Base-by-base conservation (phyloP, 1,140 invertebrate genomes). In the Grapholita molesta region DNA sequence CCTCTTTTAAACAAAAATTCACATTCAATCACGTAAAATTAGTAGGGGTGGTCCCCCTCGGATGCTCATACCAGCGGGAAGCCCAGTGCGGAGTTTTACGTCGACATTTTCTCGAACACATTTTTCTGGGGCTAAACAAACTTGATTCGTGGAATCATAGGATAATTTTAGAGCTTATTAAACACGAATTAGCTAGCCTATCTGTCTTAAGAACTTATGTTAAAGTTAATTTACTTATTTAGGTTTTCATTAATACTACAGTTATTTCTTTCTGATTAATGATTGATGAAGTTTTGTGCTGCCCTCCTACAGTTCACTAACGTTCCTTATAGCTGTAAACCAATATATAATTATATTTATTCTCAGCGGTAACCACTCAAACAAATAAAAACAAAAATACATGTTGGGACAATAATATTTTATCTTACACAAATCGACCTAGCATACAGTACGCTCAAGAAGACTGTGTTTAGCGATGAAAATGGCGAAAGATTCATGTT, bases 1-100 rank as follows among this genome's bases (percentile, higher is more conserved):
- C 79, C 80, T 79, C 76, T 76, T 81, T 75, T 84, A 83, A 81
- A 87, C 82, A 84, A 79, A 87, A 83, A 88, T 85, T 82, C 79
- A 78, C 84, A 82, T 82, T 86, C 80, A 84, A 89, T 89, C 85
- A 86, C 84, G 78, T 83, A 84, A 84, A 84, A 80, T 77, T 78
- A 79, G 79, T 75, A 78, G 73, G 70, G 68, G 73, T 66, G 42
- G 30, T 69, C 72, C 64, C 67, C 72, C 71, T 53, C 71, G 64
- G 71, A 72, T 74, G 75, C 73, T 74, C 71, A 73, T 68, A 71
- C 69, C 70, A 64, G 55, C 24, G 25, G 55, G 64, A 21, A 33
- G 33, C 2, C 21, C 30, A 78, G 74, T 70, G 75, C 66, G 70
- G 30, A 69, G 11, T 30, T 32, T 61, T 25, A 8, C 24, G 5